Conservation (phyloP, 35 echinoderm and acorn worm genomes). For the Ophiothrix spiculata region DNA sequence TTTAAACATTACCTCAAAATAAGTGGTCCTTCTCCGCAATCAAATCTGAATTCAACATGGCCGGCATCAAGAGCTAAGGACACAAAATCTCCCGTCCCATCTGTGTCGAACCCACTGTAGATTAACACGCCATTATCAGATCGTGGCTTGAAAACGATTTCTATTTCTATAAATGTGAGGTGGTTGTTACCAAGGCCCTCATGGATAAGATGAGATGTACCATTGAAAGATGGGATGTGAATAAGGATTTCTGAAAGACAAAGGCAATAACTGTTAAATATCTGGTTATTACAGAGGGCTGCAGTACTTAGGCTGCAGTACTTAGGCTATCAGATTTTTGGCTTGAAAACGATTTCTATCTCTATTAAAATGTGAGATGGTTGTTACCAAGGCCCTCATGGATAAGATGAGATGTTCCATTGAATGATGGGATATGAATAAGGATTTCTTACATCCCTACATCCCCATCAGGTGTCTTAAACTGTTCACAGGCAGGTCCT, state of each 20-base stretch:
- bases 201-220: conserved; percentile 80
- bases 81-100: conserved; percentile 85
- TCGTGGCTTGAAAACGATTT: conserved; percentile 74
- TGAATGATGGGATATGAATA: conserved; percentile 92
- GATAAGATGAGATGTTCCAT: conserved; percentile 76
- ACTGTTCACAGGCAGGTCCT: conserved; percentile 71
- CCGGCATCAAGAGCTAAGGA: conserved; percentile 60
- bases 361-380: conserved; percentile 91
- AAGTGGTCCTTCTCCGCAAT: conserved; percentile 91
- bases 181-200: conserved; percentile 73
- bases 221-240: conserved; percentile 90
- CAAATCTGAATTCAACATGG: conserved; percentile 90
- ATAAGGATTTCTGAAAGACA: conserved; percentile 53
- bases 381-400: conserved; percentile 71
- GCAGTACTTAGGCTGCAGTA: too few relatives aligned
- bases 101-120: conserved; percentile 71
- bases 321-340: too few relatives aligned
- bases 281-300: too few relatives aligned
- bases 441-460: too few relatives aligned
- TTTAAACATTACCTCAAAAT: conserved; percentile 91
- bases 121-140: conserved; percentile 66
- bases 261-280: too few relatives aligned
- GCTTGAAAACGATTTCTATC: conserved; percentile 81
- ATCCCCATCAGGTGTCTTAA: too few relatives aligned
- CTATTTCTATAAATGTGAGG: conserved; percentile 88